Evolutionary conservation across 2,888 invertebrate genomes (phyloP).

Genomic region (Drosophila longiperda): DNA sequence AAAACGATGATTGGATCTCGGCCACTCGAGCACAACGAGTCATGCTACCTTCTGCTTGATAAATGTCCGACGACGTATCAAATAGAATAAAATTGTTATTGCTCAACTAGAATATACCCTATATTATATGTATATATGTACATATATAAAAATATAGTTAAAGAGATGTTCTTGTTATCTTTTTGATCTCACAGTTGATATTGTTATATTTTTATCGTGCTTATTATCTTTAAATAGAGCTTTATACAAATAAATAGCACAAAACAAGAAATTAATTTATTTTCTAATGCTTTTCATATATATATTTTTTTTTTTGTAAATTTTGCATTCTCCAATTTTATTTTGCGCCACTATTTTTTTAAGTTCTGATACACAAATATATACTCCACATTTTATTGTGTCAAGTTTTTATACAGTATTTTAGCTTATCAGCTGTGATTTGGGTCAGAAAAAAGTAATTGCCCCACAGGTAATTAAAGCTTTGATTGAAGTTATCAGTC

Average conservation of each 20-base stretch:
- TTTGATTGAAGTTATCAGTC: constrained; percentile 6
- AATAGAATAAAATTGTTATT: background rate
- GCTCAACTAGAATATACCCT: constrained; percentile 7
- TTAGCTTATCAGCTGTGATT: constrained; percentile 24
- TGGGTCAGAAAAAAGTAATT: constrained; percentile 1
- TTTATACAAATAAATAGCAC: background rate
- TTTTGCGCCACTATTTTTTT: background rate
- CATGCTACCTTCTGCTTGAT: constrained; percentile 17
- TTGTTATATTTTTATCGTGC: background rate
- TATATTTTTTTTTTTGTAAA: too few relatives aligned
- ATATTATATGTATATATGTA: background rate
- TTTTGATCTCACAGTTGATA: background rate
- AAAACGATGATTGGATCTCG: constrained; percentile 40
- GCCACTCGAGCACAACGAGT: constrained; percentile 28
- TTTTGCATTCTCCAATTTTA: background rate
- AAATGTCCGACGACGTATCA: constrained; percentile 8
- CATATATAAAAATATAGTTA: background rate
- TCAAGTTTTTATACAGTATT: background rate
- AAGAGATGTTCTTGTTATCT: background rate
- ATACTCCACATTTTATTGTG: background rate
- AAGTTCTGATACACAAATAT: background rate
- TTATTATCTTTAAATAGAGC: background rate
- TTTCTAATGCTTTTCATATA: background rate
- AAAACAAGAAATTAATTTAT: background rate
- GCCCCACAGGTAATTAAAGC: background rate